phyloP scores from a whole-genome alignment of 1,140 invertebrate genomes.

The Psix sp. region DNA sequence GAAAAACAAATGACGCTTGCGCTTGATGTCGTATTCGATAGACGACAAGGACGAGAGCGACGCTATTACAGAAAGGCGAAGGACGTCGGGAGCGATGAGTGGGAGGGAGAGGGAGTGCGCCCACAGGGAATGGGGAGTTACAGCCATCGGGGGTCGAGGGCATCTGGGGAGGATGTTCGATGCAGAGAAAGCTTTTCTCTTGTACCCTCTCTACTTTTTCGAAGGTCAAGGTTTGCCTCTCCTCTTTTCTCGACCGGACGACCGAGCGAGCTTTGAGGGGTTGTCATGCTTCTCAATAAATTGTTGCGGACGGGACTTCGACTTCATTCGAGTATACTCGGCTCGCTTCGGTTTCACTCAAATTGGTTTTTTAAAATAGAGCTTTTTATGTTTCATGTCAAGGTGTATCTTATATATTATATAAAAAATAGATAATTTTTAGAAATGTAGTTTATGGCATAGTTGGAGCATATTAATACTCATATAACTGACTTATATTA shows the following conservation, averaged over 20 bases:
- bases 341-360: neutral
- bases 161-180: constrained; percentile 53
- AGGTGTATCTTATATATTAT: too few relatives aligned
- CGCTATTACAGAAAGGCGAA: constrained; percentile 56
- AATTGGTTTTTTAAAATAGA: too few relatives aligned
- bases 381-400: too few relatives aligned
- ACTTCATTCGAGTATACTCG: neutral
- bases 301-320: constrained; percentile 23
- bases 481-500: too few relatives aligned
- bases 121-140: constrained; percentile 8
- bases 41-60: constrained; percentile 48
- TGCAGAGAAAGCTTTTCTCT: constrained; percentile 58
- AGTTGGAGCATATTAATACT: too few relatives aligned
- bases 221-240: constrained; percentile 73
- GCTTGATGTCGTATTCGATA: constrained; percentile 47
- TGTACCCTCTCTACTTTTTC: constrained; percentile 61
- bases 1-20: constrained; percentile 54
- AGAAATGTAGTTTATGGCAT: too few relatives aligned
- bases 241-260: constrained; percentile 48
- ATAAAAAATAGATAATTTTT: too few relatives aligned
- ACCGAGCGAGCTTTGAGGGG: constrained; percentile 36
- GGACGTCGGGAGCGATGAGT: constrained; percentile 39
- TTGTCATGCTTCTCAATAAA: constrained; percentile 29
- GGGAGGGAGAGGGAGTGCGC: constrained; percentile 22
- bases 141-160: constrained; percentile 46